Evolutionary conservation across 2,113 vertebrate species (phyloP), one percentile per base, ranked within the genome.

Genomic region (Siniperca knerii): DNA sequence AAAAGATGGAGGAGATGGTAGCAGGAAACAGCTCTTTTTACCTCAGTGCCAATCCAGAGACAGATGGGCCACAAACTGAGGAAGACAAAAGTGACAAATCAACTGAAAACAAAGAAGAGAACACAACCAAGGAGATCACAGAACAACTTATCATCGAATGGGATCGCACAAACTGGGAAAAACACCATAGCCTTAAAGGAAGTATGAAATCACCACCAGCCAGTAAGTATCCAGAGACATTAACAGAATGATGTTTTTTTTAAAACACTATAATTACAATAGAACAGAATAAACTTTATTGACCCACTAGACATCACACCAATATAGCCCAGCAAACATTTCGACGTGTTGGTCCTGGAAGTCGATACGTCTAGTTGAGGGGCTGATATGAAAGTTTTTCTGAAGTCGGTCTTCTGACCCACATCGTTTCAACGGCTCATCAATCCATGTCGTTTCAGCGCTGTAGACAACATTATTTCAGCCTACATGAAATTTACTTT

Each of bases 1-100:
- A 73, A 60, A 81, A 73, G 66, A 84, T 88, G 77, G 60, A 81
- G 18, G 77, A 81, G 61, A 84, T 88, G 79, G 58, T 82, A n/a
- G 64, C 55, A 48, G 78, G 78, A 35, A 82, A 79, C 42, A 15
- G 3, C 21, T 57, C 4, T 10, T 87, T 79, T 21, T 58, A 79
- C 35, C 23, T 75, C 37, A 55, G 46, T 21, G 44, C 61, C 37
- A 6, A 73, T 23, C 21, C 71, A 18, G 54, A 82, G 7, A 29
- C 11, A 16, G 25, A 11, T 4, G 62, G 68, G 21, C 18, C 29
- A 33, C 44, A 52, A 9, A 12, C 25, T 9, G 69, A 44, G 10
- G n/a, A 15, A 23, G 21, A 42, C 8, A 25, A 7, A 33, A 46
- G 67, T n/a, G 67, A 67, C 1, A 21, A 44, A 33, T 13, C 7